A percentile compares a stretch with the other conserved stretches of the same genome.
Conservation (phyloP, 2,113 vertebrate genomes). For the Nesogale talazaci region DNA sequence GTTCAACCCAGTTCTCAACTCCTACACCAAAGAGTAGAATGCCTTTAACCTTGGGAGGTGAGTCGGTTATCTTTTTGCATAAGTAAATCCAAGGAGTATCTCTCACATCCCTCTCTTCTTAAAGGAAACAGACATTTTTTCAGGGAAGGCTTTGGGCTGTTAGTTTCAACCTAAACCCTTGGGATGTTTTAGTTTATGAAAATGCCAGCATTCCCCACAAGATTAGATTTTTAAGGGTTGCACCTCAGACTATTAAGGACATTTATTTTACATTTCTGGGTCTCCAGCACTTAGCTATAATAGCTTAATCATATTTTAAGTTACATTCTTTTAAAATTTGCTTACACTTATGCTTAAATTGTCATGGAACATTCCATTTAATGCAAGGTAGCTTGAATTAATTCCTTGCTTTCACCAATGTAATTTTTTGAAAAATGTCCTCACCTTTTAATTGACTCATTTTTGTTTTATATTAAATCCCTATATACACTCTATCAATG, state of each 20-base stretch:
- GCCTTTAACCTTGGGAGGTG: constrained; percentile 62
- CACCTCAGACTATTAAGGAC: not conserved
- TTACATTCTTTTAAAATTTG: too few relatives aligned
- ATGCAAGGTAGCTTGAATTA: too few relatives aligned
- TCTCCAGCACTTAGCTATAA: not conserved
- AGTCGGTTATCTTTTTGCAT: not conserved
- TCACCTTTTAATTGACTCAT: too few relatives aligned
- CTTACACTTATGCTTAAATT: too few relatives aligned
- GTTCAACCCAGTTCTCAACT: constrained; percentile 33
- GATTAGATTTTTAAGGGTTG: not conserved
- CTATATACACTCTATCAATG: too few relatives aligned
- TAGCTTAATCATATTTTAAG: not conserved
- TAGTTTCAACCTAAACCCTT: not conserved
- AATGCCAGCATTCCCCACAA: not conserved
- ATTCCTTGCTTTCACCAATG: too few relatives aligned
- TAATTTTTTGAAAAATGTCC: too few relatives aligned
- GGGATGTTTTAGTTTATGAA: not conserved
- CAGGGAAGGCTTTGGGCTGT: not conserved
- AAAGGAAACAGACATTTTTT: not conserved
- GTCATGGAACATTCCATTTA: too few relatives aligned
- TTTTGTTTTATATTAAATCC: too few relatives aligned
- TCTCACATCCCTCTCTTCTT: not conserved
- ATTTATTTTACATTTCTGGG: not conserved
- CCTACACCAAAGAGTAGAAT: not conserved
- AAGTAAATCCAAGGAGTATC: not conserved